phyloP scores from a whole-genome alignment of 1,140 invertebrate species.

The Calephelis virginiensis region DNA sequence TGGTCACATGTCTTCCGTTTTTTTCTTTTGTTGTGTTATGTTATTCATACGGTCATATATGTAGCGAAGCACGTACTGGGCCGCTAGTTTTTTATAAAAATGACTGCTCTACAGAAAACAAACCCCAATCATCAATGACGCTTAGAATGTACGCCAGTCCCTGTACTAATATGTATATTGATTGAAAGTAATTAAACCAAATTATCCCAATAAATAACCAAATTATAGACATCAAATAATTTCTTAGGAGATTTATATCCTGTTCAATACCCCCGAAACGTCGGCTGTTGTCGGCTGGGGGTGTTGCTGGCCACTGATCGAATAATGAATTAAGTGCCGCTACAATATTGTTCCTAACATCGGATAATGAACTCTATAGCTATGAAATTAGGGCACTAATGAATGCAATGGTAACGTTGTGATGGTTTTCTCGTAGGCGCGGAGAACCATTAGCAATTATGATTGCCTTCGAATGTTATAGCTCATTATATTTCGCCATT shows the following conservation, averaged over 20 bases:
- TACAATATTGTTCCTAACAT: background rate
- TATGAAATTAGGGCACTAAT: slow-evolving; percentile 16
- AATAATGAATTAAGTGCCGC: slow-evolving; percentile 48
- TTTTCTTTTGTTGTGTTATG: no score
- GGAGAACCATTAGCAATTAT: slow-evolving; percentile 58
- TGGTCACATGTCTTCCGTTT: no score
- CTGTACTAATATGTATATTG: background rate
- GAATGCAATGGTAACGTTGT: slow-evolving; percentile 7
- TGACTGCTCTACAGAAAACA: no score
- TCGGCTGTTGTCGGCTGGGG: background rate
- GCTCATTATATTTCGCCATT: slow-evolving; percentile 42
- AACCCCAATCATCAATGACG: no score
- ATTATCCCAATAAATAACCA: slow-evolving; percentile 1
- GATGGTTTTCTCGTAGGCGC: slow-evolving; percentile 31
- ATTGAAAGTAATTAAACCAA: slow-evolving; percentile 1
- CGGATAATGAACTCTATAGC: slow-evolving; percentile 32
- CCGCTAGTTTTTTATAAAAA: no score
- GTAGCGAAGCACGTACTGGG: no score
- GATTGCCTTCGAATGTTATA: slow-evolving; percentile 45
- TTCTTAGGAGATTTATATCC: slow-evolving; percentile 9
- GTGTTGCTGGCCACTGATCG: slow-evolving; percentile 36
- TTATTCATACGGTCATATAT: no score
- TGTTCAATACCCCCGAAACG: background rate
- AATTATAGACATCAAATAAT: slow-evolving; percentile 1
- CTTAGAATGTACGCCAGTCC: no score